These are phyloP conservation scores for Notiomystis cincta DNA, from an alignment of 2,113 vertebrate genomes.

Conservation along the genomic window DNA sequence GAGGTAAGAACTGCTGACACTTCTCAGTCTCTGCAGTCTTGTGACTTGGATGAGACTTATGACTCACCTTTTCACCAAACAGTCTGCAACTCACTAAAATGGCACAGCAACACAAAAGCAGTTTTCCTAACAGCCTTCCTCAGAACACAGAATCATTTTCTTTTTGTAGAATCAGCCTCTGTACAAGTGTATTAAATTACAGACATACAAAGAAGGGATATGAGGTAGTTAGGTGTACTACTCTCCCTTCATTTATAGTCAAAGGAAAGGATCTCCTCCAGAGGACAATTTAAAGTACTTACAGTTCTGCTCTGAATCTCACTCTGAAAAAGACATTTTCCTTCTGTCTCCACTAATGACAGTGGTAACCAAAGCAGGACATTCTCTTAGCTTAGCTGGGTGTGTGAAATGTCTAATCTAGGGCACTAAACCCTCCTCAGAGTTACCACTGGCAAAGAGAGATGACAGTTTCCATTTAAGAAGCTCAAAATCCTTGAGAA, in stretches of 20 bases:
- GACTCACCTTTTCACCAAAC: neutral
- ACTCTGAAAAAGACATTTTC: neutral
- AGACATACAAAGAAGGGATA: neutral
- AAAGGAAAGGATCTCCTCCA: conserved; percentile 5
- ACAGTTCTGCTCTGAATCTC: neutral
- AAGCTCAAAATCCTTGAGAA: neutral
- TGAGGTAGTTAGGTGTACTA: neutral
- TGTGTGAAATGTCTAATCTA: neutral
- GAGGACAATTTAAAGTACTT: neutral
- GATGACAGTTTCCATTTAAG: neutral
- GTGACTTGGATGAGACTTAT: neutral
- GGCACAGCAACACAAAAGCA: neutral
- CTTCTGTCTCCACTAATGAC: neutral
- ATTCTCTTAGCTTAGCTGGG: neutral
- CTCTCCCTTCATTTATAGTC: neutral
- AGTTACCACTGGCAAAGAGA: neutral
- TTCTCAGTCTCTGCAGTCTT: neutral
- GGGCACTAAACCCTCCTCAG: neutral
- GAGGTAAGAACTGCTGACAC: neutral
- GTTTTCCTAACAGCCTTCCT: conserved; percentile 5
- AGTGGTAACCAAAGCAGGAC: neutral
- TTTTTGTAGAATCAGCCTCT: neutral
- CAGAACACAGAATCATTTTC: neutral
- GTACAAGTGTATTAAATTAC: neutral
- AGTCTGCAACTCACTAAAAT: neutral